Evolutionary conservation across 2,888 invertebrate species (phyloP), one percentile per base, ranked within the genome.

Genomic region (Ypsolopha scabrella): DNA sequence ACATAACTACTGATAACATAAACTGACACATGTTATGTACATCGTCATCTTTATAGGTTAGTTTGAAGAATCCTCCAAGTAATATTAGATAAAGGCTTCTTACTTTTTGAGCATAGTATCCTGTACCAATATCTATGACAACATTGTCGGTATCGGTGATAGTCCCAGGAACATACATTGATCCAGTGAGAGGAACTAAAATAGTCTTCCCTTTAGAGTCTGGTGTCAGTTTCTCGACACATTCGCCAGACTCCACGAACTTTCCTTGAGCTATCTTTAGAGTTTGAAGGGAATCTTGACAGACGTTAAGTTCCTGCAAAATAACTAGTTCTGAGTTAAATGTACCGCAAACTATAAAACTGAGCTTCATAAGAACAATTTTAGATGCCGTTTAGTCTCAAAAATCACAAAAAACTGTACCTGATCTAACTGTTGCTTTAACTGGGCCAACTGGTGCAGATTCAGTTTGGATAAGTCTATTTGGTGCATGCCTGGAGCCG

Each of bases 101-200:
- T 73, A 95, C 95, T 90, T 97, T 97, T 78, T 98, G 94, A 14
- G 94, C 94, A 85, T 94, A 99, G 77, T 99, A 99, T 57, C 98
- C 97, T 50, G 99, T 98, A 50, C 99, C 99, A 68, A 99, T 93
- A 76, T 99, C 98, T 59, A 99, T 94, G 36, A 98, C 88, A 51
- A 98, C 96, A 73, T 93, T 93, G 51, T 95, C 90, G 37, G 94
- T 90, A 69, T 98, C 94, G 55, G 91, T 89, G 53, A 99, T 88
- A 63, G 91, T 91, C 2, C 98, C 99, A 41, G 96, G 95, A 43
- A 99, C 97, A 85, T 98, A 99, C 94, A 99, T 97, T 64, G 98
- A 98, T 63, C 96, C 95, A 10, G 98, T 98, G 10, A 99, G 87
- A 1, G 99, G 99, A 11, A 99, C 97, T 14, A 99, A 85, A 59